A percentile compares a stretch with the other conserved stretches of the same genome.
phyloP scores from a whole-genome alignment of 2,797 vertebrate species.

The Pipistrellus pygmaeus region DNA sequence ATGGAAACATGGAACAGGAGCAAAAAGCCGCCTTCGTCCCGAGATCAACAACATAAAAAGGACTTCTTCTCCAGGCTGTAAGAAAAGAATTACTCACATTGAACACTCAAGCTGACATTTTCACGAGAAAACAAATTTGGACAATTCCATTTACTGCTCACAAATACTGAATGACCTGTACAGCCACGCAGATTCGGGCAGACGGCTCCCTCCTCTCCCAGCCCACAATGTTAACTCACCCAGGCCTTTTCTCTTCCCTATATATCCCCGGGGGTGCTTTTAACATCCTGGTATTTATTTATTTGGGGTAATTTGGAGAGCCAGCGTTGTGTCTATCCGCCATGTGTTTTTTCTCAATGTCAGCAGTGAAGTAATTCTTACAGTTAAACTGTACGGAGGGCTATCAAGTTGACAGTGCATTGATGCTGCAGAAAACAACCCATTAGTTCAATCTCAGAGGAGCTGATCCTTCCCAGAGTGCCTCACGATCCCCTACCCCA shows the following conservation, averaged over 20 bases:
- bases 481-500: not conserved
- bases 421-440: not conserved
- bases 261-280: not conserved
- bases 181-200: not conserved
- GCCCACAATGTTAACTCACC: not conserved
- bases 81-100: slow-evolving; percentile 73
- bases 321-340: slow-evolving; percentile 24
- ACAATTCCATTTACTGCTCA: slow-evolving; percentile 60
- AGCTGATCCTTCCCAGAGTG: not conserved
- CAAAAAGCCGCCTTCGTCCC: slow-evolving; percentile 58
- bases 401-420: not conserved
- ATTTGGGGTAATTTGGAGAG: slow-evolving; percentile 46
- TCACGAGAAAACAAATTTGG: slow-evolving; percentile 79
- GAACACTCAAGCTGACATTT: slow-evolving; percentile 72
- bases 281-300: slow-evolving; percentile 51
- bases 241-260: not conserved
- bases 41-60: slow-evolving; percentile 63
- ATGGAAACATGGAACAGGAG: slow-evolving; percentile 68
- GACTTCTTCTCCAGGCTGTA: slow-evolving; percentile 49
- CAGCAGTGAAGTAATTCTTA: slow-evolving; percentile 60
- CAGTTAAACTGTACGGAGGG: not conserved
- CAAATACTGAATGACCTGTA: slow-evolving; percentile 67
- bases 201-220: not conserved
- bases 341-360: slow-evolving; percentile 67
- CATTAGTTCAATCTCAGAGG: not conserved